Evolutionary conservation across 2,113 vertebrate genomes (phyloP), one percentile per base, ranked within the genome.

Genomic region (Prunella himalayana): DNA sequence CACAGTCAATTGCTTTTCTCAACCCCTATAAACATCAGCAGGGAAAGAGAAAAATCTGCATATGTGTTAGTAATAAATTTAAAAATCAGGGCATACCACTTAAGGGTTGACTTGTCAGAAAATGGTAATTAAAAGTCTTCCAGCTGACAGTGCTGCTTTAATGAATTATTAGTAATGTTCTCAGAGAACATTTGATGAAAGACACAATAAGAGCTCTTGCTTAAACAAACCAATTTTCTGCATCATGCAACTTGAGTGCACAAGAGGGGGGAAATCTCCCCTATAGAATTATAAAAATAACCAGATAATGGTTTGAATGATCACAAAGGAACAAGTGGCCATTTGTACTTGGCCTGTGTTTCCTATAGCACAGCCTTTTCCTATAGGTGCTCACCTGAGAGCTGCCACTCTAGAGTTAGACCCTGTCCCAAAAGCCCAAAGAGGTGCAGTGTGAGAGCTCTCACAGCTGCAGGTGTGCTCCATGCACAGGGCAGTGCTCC

Each of bases 131-230:
- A 92, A 83, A 93, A 93, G 51, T 56, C 88, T 93, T 95, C 94
- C 92, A 88, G 85, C 60, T 81, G 76, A 94, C 93, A 94, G 93
- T 88, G 82, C 82, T 92, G 44, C 60, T 95, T 92, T 96, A 94
- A 96, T 93, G 94, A 96, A 95, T 96, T 95, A 93, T 96, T 93
- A 90, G 93, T n/a, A 81, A 81, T 50, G 76, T 94, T 94, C 92
- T 90, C 18, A 0, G 69, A 90, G 85, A 83, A 59, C 71, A 44
- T 75, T 53, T 63, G 88, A 95, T 73, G 85, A 83, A 77, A 85
- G 45, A 70, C 84, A 83, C 68, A 11, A 0, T 60, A 77, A 93
- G 85, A 92, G 64, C 85, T 94, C 69, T 88, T 90, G 56, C 59
- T 96, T 59, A 96, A 95, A 91, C 84, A 87, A 84, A 92, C 82